Evolutionary conservation across 2,797 vertebrate species (phyloP), one percentile per base, ranked within the genome.

Genomic region (Momotus momota): DNA sequence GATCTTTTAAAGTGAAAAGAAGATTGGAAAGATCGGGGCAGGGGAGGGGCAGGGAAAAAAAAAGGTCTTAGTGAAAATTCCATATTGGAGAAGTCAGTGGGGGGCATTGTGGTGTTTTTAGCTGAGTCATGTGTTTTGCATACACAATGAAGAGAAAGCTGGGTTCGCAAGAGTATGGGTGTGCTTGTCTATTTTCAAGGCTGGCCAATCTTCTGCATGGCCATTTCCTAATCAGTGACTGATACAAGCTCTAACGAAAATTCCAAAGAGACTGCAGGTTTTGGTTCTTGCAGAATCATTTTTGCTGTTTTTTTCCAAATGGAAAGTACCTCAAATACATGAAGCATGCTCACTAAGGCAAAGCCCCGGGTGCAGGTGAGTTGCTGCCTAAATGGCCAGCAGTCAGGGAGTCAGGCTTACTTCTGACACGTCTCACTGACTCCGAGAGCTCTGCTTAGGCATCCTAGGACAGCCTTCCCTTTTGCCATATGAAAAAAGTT

Each of bases 1-100:
- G 71, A 46, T 79, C 22, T 84, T 93, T 33, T 85, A 35, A 94
- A 96, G 67, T 86, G 61, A 74, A 90, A 96, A 79, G 75, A 85
- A 90, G 65, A 81, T 91, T 88, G 77, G 64, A 95, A 91, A 71
- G 67, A 87, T 88, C 25, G 35, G 35, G 35, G 35, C 35, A 35
- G 35, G 35, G 35, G 35, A 35, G 35, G 35, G 35, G 35, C 35
- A 35, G 61, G 54, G 4, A 27, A n/a, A 33, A 88, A 86, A 83
- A 60, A 18, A 52, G 4, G 9, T 85, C 65, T 41, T 90, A 75
- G 90, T 87, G 66, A 61, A 75, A 79, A 58, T 87, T 86, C 46
- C 49, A 6, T 2, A 1, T 38, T 71, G 55, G 70, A 79, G 43
- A 93, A 71, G 22, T 38, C 64, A 43, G 54, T 82, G 60, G 51